phyloP scores from a whole-genome alignment of 2,888 invertebrate species.

The Agonum fuliginosum region DNA sequence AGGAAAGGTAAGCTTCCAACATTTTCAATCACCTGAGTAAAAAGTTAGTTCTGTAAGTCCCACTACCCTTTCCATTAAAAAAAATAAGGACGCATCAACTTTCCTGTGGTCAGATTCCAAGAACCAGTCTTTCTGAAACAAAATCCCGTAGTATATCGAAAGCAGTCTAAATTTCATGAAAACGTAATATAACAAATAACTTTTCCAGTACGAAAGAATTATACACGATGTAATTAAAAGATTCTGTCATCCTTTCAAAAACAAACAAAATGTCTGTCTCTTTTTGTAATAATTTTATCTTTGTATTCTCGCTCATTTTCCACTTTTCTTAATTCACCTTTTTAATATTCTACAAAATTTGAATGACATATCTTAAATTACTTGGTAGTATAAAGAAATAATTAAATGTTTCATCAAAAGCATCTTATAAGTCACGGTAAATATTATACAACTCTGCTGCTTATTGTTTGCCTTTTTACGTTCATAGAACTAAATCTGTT shows the following conservation, averaged over 20 bases:
- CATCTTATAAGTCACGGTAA: neutral
- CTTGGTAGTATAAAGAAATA: neutral
- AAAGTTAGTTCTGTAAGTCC: too few relatives aligned
- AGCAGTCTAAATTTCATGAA: too few relatives aligned
- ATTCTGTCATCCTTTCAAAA: conserved; percentile 14
- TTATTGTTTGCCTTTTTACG: neutral
- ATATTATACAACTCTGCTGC: neutral
- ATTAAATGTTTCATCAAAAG: conserved; percentile 21
- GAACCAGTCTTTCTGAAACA: too few relatives aligned
- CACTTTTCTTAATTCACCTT: conserved; percentile 21
- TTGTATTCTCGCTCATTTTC: conserved; percentile 1
- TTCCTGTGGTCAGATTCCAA: too few relatives aligned
- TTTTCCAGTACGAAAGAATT: neutral
- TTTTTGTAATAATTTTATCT: conserved; percentile 18
- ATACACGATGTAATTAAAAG: neutral
- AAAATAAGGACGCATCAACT: too few relatives aligned
- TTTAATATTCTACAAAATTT: neutral
- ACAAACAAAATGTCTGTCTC: conserved; percentile 7
- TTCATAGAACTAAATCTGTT: too few relatives aligned
- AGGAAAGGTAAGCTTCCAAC: too few relatives aligned
- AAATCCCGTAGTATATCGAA: too few relatives aligned
- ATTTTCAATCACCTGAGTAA: too few relatives aligned
- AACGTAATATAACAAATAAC: conserved; percentile 1
- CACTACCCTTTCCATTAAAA: too few relatives aligned
- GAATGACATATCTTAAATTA: conserved; percentile 21